A percentile compares a stretch with the other conserved stretches of the same genome.
phyloP scores from a whole-genome alignment of 2,797 vertebrate genomes.

The Oreochromis grahami region DNA sequence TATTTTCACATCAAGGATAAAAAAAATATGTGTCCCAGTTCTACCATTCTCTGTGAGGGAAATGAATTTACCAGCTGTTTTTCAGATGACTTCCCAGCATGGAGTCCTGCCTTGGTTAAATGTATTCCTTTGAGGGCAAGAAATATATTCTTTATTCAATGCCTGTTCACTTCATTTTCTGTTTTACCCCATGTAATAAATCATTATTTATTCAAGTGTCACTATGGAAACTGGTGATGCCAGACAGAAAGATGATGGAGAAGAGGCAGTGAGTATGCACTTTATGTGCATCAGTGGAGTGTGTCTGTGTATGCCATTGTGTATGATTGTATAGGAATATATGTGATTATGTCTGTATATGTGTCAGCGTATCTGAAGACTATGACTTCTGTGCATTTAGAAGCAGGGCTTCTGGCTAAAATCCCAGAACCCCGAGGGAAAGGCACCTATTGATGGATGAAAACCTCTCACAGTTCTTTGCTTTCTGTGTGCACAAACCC shows the following conservation, averaged over 20 bases:
- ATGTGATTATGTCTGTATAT: not conserved
- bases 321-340: not conserved
- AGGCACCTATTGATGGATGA: slow-evolving; percentile 70
- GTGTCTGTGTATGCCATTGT: not conserved
- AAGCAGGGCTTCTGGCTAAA: slow-evolving; percentile 50
- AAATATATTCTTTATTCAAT: slow-evolving; percentile 23
- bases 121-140: slow-evolving; percentile 1
- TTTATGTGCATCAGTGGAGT: not conserved
- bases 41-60: not conserved
- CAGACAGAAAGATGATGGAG: slow-evolving; percentile 4
- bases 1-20: not conserved
- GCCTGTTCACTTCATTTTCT: not conserved
- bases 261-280: not conserved
- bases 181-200: slow-evolving; percentile 28
- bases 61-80: slow-evolving; percentile 7
- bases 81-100: not conserved
- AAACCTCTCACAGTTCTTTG: slow-evolving; percentile 69
- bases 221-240: slow-evolving; percentile 33
- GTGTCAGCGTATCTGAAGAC: not conserved
- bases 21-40: not conserved
- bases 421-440: slow-evolving; percentile 63
- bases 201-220: slow-evolving; percentile 56
- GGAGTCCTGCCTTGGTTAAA: slow-evolving; percentile 8
- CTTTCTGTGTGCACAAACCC: slow-evolving; percentile 67
- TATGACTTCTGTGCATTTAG: slow-evolving; percentile 2